Percentiles rank a stretch among this genome's conserved stretches.
phyloP scores from a whole-genome alignment of 2,888 invertebrate genomes.

The Spisula subtruncata region DNA sequence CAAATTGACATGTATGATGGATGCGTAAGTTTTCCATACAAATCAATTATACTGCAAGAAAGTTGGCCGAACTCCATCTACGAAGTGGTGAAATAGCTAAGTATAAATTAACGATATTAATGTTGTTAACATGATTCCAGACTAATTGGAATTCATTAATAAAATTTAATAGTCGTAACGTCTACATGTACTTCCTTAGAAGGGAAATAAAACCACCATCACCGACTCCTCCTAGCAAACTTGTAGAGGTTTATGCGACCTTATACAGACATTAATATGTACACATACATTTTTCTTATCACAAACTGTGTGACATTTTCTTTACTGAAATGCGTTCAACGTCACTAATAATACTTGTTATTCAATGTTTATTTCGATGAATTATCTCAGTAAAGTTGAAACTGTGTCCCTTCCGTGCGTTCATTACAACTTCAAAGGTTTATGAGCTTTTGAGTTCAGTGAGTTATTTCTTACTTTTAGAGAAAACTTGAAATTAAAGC shows the following conservation, averaged over 20 bases:
- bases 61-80: no score
- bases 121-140: no score
- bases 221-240: background rate
- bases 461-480: background rate
- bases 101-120: no score
- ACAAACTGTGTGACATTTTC: background rate
- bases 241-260: background rate
- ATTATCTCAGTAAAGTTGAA: background rate
- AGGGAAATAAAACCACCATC: no score
- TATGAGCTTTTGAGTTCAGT: background rate
- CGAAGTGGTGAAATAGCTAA: no score
- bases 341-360: background rate
- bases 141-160: no score
- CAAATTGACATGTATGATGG: no score
- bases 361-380: background rate
- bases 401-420: background rate
- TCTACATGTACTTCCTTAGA: no score
- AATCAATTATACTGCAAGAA: no score
- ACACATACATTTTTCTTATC: background rate
- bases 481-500: conserved; percentile 6
- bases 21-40: no score
- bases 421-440: conserved; percentile 10
- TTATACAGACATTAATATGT: background rate
- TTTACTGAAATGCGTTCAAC: background rate
- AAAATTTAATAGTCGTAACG: no score